Percentiles rank a stretch among this genome's conserved stretches.
phyloP scores from a whole-genome alignment of 1,140 invertebrate genomes.

The Phymorhynchus buccinoides region DNA sequence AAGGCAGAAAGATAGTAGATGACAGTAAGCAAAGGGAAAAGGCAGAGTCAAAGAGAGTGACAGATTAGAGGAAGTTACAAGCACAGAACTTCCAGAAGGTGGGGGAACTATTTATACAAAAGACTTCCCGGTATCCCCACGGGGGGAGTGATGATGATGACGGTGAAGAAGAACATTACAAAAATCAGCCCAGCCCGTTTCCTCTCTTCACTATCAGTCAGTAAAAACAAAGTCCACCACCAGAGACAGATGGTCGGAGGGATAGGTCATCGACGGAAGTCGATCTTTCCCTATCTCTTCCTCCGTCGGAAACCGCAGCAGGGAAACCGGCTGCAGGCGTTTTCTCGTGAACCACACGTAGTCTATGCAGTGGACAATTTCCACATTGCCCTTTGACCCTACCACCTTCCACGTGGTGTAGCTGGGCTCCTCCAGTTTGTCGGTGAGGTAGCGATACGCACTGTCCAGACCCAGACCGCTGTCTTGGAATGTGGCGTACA shows the following conservation, averaged over 20 bases:
- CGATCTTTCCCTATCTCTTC: slow-evolving; percentile 81
- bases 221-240: slow-evolving; percentile 79
- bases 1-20: too few species aligned
- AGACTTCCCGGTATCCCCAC: too few species aligned
- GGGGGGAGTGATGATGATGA: too few species aligned
- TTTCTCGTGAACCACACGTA: slow-evolving; percentile 83
- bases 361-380: slow-evolving; percentile 84
- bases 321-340: slow-evolving; percentile 77
- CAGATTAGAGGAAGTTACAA: too few species aligned
- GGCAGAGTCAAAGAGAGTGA: too few species aligned
- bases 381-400: slow-evolving; percentile 61
- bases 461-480: slow-evolving; percentile 67
- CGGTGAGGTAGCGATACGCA: slow-evolving; percentile 63
- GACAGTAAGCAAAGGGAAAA: too few species aligned
- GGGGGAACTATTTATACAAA: too few species aligned
- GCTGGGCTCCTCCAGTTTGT: slow-evolving; percentile 76
- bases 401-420: slow-evolving; percentile 87
- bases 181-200: too few species aligned
- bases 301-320: slow-evolving; percentile 80
- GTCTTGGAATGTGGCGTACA: slow-evolving; percentile 75
- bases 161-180: background rate
- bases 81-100: too few species aligned
- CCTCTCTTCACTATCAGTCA: background rate
- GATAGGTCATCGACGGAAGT: slow-evolving; percentile 82
- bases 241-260: slow-evolving; percentile 87